A percentile compares a stretch with the other conserved stretches of the same genome.
phyloP scores from a whole-genome alignment of 2,888 invertebrate genomes.

The Hoplodrina ambigua region DNA sequence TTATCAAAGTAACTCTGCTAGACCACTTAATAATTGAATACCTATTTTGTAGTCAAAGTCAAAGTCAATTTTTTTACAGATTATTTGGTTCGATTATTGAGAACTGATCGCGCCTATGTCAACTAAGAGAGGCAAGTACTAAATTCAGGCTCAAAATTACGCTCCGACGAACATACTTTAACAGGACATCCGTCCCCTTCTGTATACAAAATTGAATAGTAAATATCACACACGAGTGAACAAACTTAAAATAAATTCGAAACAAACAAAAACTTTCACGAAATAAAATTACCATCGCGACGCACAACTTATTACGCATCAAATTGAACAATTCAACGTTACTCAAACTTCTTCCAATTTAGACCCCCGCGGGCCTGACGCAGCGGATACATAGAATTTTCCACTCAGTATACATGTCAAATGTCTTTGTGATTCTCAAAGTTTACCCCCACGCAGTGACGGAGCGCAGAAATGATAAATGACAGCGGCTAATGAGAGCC shows the following conservation, averaged over 20 bases:
- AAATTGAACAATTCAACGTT: conserved; percentile 51
- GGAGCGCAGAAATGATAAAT: conserved; percentile 68
- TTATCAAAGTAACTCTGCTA: no score
- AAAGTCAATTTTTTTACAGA: no score
- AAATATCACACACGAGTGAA: conserved; percentile 2
- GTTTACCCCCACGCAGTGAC: conserved; percentile 57
- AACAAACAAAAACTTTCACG: conserved; percentile 35
- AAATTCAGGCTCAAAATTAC: not conserved
- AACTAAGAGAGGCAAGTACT: not conserved
- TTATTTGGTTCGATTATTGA: not conserved
- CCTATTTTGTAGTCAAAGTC: no score
- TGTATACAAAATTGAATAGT: conserved; percentile 1
- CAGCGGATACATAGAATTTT: conserved; percentile 70
- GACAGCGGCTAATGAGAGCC: conserved; percentile 72
- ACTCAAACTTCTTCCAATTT: conserved; percentile 58
- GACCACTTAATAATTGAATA: no score
- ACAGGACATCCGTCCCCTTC: not conserved
- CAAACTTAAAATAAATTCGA: conserved; percentile 15
- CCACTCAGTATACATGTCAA: conserved; percentile 68
- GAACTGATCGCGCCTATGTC: not conserved
- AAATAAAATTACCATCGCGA: conserved; percentile 45
- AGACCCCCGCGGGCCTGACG: conserved; percentile 43
- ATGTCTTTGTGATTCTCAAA: conserved; percentile 67
- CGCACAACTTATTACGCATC: conserved; percentile 50
- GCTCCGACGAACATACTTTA: no score